Base-by-base conservation (phyloP, 2,888 invertebrate species). In the Pemphredon lugubris region DNA sequence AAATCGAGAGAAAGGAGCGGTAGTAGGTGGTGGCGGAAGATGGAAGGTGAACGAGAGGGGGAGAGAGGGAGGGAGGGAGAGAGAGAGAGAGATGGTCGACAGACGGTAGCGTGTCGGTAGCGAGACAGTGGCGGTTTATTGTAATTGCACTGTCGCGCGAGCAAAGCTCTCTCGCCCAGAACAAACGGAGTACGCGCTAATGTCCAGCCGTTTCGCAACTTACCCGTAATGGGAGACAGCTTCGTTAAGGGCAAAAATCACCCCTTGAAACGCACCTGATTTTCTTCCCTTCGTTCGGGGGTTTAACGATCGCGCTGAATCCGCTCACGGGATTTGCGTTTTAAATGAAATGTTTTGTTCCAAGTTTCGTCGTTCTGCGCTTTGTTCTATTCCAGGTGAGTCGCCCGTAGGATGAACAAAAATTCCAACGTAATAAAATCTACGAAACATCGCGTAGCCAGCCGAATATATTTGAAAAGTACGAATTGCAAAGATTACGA, bases 121-220 rank as follows among this genome's bases (percentile, higher is more conserved):
- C 73, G 72, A 69, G 58, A 73, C 44, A 34, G 32, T 40, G 53
- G 40, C 66, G 81, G 79, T 88, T 87, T 84, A 83, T 83, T 82
- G 84, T 86, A 86, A 87, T 86, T 86, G 86, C 82, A 58, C 69
- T 82, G 83, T 82, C 83, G 81, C 79, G 71, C 73, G 67, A 65
- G 72, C 59, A 72, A 72, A 81, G 73, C 73, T 60, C 58, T 21
- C 63, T 64, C 63, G 48, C 20, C 65, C 32, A 48, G n/a, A 54
- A 20, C 53, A 26, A 59, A 34, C 57, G 47, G 45, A 44, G 61
- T 61, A 58, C 47, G 34, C 73, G 76, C 73, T 83, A 83, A 83
- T 74, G 61, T 50, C 44, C 37, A 58, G 57, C 61, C 65, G 50
- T 78, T 83, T 73, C 74, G 67, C 74, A 65, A 60, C 64, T 54